Evolutionary conservation across 2,888 invertebrate species (phyloP).

Genomic region (Blastobasis adustella): DNA sequence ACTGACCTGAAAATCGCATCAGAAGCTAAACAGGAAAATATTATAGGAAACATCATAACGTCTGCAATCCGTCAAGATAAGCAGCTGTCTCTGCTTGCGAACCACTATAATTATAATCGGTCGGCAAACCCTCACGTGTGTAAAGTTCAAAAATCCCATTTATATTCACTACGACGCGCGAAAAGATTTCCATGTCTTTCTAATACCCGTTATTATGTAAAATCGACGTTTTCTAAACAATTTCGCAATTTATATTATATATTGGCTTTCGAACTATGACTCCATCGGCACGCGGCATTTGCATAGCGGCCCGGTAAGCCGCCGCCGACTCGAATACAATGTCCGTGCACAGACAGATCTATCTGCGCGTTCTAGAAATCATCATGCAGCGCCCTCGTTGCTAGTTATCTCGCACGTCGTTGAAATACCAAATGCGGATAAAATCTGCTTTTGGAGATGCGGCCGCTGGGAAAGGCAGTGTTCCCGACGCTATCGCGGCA

Average conservation of each 20-base stretch:
- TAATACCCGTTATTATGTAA: conserved; percentile 48
- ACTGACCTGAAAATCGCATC: too few species aligned
- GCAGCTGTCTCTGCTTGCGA: too few species aligned
- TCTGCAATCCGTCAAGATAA: too few species aligned
- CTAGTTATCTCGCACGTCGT: conserved; percentile 46
- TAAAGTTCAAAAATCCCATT: conserved; percentile 11
- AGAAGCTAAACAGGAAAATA: too few species aligned
- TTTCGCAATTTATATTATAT: conserved; percentile 52
- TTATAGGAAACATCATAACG: too few species aligned
- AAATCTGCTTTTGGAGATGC: conserved; percentile 44
- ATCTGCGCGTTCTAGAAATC: conserved; percentile 4
- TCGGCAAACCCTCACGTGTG: conserved; percentile 9
- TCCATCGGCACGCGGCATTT: conserved; percentile 68
- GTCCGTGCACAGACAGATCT: not conserved
- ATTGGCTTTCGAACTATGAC: conserved; percentile 60
- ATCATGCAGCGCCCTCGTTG: conserved; percentile 31
- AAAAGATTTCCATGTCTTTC: conserved; percentile 18
- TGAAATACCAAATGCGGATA: conserved; percentile 48
- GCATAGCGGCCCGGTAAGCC: conserved; percentile 43
- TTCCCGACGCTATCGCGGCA: conserved; percentile 53
- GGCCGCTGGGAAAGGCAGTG: conserved; percentile 48
- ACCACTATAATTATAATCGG: conserved; percentile 1
- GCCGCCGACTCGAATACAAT: conserved; percentile 15
- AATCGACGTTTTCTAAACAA: conserved; percentile 48
- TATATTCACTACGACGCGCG: conserved; percentile 19